Evolutionary conservation across 2,888 invertebrate genomes (phyloP), one percentile per base, ranked within the genome.

Genomic region (Dichetophora obliterata): DNA sequence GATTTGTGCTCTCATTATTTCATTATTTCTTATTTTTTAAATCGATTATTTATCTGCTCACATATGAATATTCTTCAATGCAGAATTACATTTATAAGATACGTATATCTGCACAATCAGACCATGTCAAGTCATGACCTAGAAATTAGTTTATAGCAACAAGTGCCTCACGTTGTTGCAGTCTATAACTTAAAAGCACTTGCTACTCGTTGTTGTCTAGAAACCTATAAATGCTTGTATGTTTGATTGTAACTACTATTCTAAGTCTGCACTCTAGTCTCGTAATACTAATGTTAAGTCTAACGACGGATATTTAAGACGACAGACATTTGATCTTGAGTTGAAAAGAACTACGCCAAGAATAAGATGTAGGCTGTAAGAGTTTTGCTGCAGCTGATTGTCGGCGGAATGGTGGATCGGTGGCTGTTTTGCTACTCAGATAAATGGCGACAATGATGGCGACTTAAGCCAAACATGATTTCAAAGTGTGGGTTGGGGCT

Each of bases 351-450:
- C 43, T 66, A 37, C 66, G 19, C 14, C 31, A 65, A 65, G 65
- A 65, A 65, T 34, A 31, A n/a, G 43, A 66, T 66, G 66, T 66
- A 37, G 66, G 66, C 37, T 66, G 66, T 37, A 22, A 66, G n/a
- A 59, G 59, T 59, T 57, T 57, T 57, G 57, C 24, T 57, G 57
- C 57, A 24, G 16, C 27, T 59, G 59, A 43, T 43, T 43, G 43
- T 43, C 43, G 43, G 43, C 43, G 43, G 43, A 43, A 43, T 43
- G 43, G 43, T 43, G 43, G 54, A 54, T 54, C 54, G 54, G 54
- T 19, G 54, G 54, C 57, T 22, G 57, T 43, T 43, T 43, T 43
- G 43, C 19, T 19, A 22, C 24, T 22, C 57, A 59, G 57, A 24
- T 27, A 59, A 59, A 59, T 59, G 57, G 57, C 43, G 43, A 43